Evolutionary conservation across 1,140 invertebrate species (phyloP).

Genomic region (Agrilus planipennis): DNA sequence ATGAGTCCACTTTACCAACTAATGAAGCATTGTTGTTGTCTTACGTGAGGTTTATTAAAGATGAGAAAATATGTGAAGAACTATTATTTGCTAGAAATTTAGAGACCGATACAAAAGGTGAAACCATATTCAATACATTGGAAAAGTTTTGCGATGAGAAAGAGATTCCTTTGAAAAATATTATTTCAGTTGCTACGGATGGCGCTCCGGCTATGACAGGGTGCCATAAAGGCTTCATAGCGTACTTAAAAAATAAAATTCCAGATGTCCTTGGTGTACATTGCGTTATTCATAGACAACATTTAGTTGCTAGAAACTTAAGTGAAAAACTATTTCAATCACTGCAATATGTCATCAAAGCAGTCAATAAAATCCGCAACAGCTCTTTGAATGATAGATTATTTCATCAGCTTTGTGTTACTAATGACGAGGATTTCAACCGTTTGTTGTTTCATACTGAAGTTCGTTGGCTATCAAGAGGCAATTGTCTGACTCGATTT

Average conservation of each 20-base stretch:
- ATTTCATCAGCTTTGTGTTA: conserved; percentile 26
- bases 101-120: conserved; percentile 7
- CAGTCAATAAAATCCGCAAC: conserved; percentile 8
- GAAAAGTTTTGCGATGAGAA: conserved; percentile 3
- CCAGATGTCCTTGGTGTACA: conserved; percentile 5
- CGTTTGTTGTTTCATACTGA: conserved; percentile 14
- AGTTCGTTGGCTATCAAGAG: conserved; percentile 32
- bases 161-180: conserved; percentile 8
- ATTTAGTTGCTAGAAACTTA: neutral
- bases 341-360: conserved; percentile 14
- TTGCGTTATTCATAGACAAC: conserved; percentile 9
- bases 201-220: conserved; percentile 6
- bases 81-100: conserved; percentile 9
- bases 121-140: neutral
- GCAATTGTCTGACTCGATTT: conserved; percentile 29
- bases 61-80: conserved; percentile 7
- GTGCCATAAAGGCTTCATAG: conserved; percentile 8
- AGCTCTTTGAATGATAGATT: conserved; percentile 18
- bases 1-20: conserved; percentile 10
- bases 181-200: conserved; percentile 8
- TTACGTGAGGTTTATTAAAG: conserved; percentile 8
- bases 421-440: conserved; percentile 21
- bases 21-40: conserved; percentile 9
- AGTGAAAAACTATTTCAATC: conserved; percentile 3
- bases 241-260: conserved; percentile 9